These are phyloP conservation scores for Schizopygopsis pylzovi DNA, from an alignment of 2,797 vertebrate genomes.

Conservation along the genomic window DNA sequence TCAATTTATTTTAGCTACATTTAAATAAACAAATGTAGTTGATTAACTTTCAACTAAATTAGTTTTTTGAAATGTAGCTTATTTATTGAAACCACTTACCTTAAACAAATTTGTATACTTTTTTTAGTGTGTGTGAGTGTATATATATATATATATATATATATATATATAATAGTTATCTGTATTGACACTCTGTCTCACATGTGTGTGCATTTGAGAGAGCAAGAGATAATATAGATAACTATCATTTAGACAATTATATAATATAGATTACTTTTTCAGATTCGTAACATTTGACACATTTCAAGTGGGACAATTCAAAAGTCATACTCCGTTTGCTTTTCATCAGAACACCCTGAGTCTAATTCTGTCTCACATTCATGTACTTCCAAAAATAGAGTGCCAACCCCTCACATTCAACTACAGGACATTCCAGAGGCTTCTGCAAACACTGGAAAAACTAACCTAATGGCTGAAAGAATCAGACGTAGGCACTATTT, in stretches of 20 bases:
- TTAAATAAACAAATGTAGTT: no score
- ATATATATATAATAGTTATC: neutral
- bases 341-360: slow-evolving; percentile 52
- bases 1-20: no score
- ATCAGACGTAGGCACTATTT: neutral
- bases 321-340: neutral
- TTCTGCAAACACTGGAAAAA: slow-evolving; percentile 25
- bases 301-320: neutral
- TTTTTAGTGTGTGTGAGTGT: no score
- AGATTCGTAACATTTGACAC: neutral
- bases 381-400: slow-evolving; percentile 35
- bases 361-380: slow-evolving; percentile 53
- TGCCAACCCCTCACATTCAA: slow-evolving; percentile 22
- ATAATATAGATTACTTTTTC: neutral
- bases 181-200: neutral
- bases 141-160: no score
- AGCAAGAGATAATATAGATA: neutral
- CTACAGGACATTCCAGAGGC: slow-evolving; percentile 45
- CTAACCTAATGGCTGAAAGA: neutral
- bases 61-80: no score
- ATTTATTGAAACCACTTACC: no score
- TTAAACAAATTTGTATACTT: no score
- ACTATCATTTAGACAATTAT: no score
- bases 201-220: neutral
- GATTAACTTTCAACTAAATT: no score